These are phyloP conservation scores for Grus americana DNA, from an alignment of 2,113 vertebrate species.

Conservation along the genomic window DNA sequence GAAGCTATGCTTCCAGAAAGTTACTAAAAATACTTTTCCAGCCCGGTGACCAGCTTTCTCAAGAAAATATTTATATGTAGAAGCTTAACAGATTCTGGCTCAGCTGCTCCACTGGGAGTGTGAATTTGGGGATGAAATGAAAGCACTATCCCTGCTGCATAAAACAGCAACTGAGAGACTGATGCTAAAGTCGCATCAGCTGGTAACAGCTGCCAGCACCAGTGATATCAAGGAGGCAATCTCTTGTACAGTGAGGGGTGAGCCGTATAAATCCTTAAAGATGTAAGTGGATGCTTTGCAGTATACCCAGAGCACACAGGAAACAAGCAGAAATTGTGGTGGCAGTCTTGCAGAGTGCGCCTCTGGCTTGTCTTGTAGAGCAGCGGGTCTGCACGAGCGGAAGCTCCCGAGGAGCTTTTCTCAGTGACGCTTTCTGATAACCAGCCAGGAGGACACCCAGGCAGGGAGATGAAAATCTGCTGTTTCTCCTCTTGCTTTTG, in stretches of 20 bases:
- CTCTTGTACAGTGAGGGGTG: background rate
- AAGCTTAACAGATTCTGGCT: background rate
- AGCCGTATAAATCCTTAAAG: background rate
- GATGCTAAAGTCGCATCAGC: background rate
- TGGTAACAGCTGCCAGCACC: background rate
- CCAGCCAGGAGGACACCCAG: background rate
- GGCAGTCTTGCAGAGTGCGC: accelerated
- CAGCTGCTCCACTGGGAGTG: background rate
- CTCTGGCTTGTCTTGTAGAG: background rate
- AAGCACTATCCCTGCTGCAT: background rate
- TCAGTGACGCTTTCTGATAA: background rate
- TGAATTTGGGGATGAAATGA: background rate
- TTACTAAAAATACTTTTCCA: background rate
- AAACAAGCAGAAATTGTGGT: background rate
- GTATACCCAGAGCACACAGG: background rate
- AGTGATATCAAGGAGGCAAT: background rate
- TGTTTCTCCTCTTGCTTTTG: background rate
- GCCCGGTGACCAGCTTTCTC: background rate
- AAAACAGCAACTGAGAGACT: background rate
- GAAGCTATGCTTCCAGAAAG: background rate
- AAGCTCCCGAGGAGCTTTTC: background rate
- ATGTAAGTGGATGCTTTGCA: background rate
- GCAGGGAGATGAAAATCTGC: background rate
- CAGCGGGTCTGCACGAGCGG: background rate
- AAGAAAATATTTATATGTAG: background rate